These are phyloP conservation scores for Muscicapa comitata DNA, from an alignment of 2,797 vertebrate species.

Conservation along the genomic window DNA sequence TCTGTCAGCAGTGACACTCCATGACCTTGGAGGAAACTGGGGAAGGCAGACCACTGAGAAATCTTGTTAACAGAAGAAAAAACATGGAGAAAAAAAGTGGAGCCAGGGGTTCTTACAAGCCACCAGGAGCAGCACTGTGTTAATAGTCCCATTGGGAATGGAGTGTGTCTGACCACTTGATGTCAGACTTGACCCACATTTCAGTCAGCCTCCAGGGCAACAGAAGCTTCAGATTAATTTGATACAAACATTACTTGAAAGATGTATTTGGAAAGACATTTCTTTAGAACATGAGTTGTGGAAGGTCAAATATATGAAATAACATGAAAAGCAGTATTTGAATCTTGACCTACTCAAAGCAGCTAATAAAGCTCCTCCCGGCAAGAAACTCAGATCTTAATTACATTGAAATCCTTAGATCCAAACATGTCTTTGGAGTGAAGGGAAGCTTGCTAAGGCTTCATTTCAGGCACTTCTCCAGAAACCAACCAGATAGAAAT, in stretches of 20 bases:
- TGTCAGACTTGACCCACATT: slow-evolving; percentile 65
- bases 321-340: background rate
- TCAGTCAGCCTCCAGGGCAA: slow-evolving; percentile 33
- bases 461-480: background rate
- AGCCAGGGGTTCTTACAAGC: background rate
- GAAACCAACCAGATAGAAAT: background rate
- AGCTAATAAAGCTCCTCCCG: background rate
- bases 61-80: background rate
- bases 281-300: background rate
- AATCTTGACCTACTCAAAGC: background rate
- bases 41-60: background rate
- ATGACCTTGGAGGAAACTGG: background rate
- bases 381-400: background rate
- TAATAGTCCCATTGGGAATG: slow-evolving; percentile 29
- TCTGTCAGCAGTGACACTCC: background rate
- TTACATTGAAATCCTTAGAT: background rate
- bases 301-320: slow-evolving; percentile 4
- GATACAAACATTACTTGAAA: background rate
- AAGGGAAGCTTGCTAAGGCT: background rate
- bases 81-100: background rate
- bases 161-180: slow-evolving; percentile 58
- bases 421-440: background rate
- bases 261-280: background rate
- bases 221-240: slow-evolving; percentile 1
- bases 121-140: background rate